A percentile compares a stretch with the other conserved stretches of the same genome.
These are phyloP conservation scores for Parnassius apollo DNA, from an alignment of 2,888 invertebrate genomes.

Conservation along the genomic window DNA sequence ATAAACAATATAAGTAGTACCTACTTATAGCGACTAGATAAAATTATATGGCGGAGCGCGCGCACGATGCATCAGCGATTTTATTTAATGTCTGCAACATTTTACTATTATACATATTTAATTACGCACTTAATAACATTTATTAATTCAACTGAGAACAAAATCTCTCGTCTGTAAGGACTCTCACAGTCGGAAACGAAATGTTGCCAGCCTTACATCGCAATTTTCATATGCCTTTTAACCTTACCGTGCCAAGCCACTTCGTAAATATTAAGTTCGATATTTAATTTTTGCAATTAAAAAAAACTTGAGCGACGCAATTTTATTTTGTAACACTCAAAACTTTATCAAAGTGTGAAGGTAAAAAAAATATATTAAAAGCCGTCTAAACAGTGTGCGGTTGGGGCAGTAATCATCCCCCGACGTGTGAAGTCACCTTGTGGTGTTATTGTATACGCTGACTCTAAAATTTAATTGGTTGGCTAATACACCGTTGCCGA, in stretches of 20 bases:
- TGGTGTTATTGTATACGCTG: constrained; percentile 55
- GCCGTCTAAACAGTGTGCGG: constrained; percentile 41
- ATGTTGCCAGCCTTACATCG: constrained; percentile 75
- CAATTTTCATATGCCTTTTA: constrained; percentile 77
- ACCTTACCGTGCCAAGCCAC: constrained; percentile 64
- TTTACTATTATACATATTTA: constrained; percentile 26
- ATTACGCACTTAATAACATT: constrained; percentile 36
- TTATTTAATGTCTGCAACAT: constrained; percentile 26
- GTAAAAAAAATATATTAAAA: constrained; percentile 36
- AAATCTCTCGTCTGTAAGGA: constrained; percentile 68
- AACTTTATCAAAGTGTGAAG: constrained; percentile 53
- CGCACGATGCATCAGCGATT: constrained; percentile 19
- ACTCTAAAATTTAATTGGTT: constrained; percentile 77
- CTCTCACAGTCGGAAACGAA: constrained; percentile 65
- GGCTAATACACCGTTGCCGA: constrained; percentile 70
- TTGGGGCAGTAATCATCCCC: constrained; percentile 42
- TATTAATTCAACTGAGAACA: constrained; percentile 60
- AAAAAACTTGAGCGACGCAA: constrained; percentile 47
- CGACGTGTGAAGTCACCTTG: constrained; percentile 54
- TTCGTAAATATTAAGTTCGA: constrained; percentile 60
- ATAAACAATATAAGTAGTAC: constrained; percentile 16
- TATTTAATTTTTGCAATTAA: constrained; percentile 62
- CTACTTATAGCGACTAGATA: constrained; percentile 15
- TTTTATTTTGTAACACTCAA: constrained; percentile 49
- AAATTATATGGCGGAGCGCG: constrained; percentile 4